These are phyloP conservation scores for Onchidella celtica DNA, from an alignment of 2,888 invertebrate genomes.

Conservation along the genomic window DNA sequence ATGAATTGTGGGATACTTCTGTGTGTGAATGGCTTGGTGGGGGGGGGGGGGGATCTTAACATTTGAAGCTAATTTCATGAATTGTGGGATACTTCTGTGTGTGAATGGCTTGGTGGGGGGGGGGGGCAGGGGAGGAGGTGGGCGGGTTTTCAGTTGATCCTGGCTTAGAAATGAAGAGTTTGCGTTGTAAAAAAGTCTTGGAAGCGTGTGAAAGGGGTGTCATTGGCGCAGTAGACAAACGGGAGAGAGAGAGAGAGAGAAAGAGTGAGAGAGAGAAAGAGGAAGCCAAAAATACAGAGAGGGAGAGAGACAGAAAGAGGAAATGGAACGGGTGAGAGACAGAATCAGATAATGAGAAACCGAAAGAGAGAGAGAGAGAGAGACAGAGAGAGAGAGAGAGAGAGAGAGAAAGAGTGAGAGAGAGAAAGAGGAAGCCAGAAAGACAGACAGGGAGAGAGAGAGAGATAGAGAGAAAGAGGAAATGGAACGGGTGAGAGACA, in stretches of 20 bases:
- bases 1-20: too few species aligned
- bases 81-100: too few species aligned
- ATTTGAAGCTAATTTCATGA: too few species aligned
- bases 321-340: constrained; percentile 9
- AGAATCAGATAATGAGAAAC: constrained; percentile 3
- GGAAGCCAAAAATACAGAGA: constrained; percentile 8
- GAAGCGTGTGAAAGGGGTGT: too few species aligned
- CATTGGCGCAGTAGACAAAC: too few species aligned
- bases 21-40: too few species aligned
- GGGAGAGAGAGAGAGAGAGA: constrained; percentile 29
- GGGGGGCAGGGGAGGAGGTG: too few species aligned
- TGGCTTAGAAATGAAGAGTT: too few species aligned
- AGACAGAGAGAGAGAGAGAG: constrained; percentile 9
- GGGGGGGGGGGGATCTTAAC: too few species aligned
- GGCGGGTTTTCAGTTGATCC: too few species aligned
- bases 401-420: not conserved
- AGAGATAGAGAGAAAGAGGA: not conserved
- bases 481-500: not conserved
- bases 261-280: constrained; percentile 2
- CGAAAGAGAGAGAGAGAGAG: constrained; percentile 1
- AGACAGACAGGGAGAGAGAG: not conserved
- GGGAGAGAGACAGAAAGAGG: constrained; percentile 6
- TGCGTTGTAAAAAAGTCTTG: too few species aligned
- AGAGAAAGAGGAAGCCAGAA: not conserved
- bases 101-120: too few species aligned